Conservation (phyloP, 2,888 invertebrate genomes). For the Gymnocheta viridis region DNA sequence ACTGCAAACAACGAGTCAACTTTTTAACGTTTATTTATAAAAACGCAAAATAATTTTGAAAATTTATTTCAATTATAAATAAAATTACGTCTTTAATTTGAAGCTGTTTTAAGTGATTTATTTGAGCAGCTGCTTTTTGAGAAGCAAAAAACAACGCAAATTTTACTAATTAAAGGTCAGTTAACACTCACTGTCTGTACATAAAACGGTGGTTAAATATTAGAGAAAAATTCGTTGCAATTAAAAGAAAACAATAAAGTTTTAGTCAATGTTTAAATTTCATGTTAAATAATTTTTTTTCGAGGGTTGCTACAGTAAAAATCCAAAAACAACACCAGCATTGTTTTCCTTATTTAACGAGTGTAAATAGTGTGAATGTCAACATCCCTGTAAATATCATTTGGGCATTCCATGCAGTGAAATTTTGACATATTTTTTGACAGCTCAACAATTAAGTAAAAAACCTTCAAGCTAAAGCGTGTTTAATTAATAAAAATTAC, state of each 20-base stretch:
- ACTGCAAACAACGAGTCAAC: neutral
- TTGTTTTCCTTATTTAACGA: constrained; percentile 15
- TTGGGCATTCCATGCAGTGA: neutral
- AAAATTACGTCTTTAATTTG: constrained; percentile 33
- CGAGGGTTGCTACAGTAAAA: constrained; percentile 53
- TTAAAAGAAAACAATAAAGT: constrained; percentile 27
- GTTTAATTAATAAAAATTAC: constrained; percentile 14
- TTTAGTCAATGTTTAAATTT: constrained; percentile 21
- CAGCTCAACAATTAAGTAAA: constrained; percentile 20
- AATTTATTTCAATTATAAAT: constrained; percentile 2
- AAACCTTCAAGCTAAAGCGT: constrained; percentile 16
- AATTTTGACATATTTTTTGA: constrained; percentile 45
- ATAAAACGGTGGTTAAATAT: constrained; percentile 44
- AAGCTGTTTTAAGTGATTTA: neutral
- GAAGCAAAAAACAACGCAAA: neutral
- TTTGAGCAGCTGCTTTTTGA: constrained; percentile 41
- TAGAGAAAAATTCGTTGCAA: constrained; percentile 2
- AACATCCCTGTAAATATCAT: constrained; percentile 48
- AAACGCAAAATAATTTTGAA: constrained; percentile 42
- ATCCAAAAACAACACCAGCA: constrained; percentile 4
- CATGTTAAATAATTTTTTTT: neutral
- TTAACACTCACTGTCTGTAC: constrained; percentile 7
- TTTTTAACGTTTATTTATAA: constrained; percentile 45
- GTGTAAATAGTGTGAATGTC: constrained; percentile 58
- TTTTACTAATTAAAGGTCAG: constrained; percentile 13